A percentile compares a stretch with the other conserved stretches of the same genome.
Evolutionary conservation across 2,113 vertebrate genomes (phyloP).

Genomic region (Oreochromis niloticus): DNA sequence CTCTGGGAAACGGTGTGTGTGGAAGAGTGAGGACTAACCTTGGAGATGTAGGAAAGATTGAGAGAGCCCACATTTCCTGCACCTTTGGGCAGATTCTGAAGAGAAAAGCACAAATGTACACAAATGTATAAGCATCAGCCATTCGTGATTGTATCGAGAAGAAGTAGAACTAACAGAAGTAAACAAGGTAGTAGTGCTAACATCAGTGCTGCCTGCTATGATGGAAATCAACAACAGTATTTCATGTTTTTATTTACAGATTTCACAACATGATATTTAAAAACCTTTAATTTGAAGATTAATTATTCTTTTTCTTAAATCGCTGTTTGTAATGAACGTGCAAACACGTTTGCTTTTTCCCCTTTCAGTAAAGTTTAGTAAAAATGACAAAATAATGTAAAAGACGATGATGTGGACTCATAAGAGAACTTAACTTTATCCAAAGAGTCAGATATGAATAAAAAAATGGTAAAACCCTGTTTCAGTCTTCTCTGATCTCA

Average conservation of each 20-base stretch:
- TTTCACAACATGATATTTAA: background rate
- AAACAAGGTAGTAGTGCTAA: background rate
- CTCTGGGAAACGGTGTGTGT: background rate
- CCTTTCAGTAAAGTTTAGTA: background rate
- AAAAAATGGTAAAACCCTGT: background rate
- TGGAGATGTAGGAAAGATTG: conserved; percentile 95
- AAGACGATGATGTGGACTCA: background rate
- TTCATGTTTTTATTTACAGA: background rate
- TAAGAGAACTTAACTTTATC: background rate
- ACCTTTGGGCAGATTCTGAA: conserved; percentile 90
- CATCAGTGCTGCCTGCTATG: background rate
- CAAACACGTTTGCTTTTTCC: fast-evolving
- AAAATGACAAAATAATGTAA: background rate
- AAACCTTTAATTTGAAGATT: background rate
- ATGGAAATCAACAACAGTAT: background rate
- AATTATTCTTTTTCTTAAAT: background rate
- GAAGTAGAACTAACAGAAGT: background rate
- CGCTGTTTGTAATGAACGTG: fast-evolving
- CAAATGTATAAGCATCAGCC: background rate
- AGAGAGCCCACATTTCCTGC: conserved; percentile 85
- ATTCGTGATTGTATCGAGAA: fast-evolving
- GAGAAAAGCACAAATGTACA: background rate
- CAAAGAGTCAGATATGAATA: background rate
- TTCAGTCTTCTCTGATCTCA: background rate
- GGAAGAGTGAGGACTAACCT: conserved; percentile 68